Conservation (phyloP, 2,888 invertebrate genomes). For the Ceriagrion tenellum region DNA sequence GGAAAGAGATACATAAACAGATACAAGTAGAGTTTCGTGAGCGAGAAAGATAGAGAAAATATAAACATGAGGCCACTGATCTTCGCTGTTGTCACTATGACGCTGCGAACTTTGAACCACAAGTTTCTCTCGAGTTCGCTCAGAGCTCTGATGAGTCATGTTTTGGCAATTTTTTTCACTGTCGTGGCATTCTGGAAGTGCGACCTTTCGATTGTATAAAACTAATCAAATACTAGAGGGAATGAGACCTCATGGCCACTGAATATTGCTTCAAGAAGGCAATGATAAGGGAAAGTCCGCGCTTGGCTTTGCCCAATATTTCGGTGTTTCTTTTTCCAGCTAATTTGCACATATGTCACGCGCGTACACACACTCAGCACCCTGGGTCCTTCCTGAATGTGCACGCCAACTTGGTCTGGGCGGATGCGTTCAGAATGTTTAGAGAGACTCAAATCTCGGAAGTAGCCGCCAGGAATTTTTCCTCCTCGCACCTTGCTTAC, state of each 20-base stretch:
- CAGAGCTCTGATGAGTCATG: background rate
- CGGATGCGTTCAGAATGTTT: background rate
- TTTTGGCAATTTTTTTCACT: background rate
- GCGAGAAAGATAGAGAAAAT: background rate
- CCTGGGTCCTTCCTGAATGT: background rate
- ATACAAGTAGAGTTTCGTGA: too few relatives aligned
- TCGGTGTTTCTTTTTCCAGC: background rate
- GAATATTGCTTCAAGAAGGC: background rate
- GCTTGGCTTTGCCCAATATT: background rate
- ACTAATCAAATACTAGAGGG: background rate
- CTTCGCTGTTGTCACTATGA: background rate
- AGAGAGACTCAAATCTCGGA: background rate
- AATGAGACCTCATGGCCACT: background rate
- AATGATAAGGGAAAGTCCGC: background rate
- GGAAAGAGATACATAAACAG: too few relatives aligned
- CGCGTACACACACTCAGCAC: background rate
- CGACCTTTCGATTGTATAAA: background rate
- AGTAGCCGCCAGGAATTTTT: background rate
- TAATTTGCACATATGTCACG: background rate
- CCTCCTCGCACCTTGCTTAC: background rate
- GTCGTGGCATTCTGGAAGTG: background rate
- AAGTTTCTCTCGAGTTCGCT: background rate
- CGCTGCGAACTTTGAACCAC: background rate
- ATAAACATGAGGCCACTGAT: background rate
- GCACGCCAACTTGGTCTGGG: background rate